Conservation (phyloP, 2,888 invertebrate genomes). For the Drosophila diplacantha region DNA sequence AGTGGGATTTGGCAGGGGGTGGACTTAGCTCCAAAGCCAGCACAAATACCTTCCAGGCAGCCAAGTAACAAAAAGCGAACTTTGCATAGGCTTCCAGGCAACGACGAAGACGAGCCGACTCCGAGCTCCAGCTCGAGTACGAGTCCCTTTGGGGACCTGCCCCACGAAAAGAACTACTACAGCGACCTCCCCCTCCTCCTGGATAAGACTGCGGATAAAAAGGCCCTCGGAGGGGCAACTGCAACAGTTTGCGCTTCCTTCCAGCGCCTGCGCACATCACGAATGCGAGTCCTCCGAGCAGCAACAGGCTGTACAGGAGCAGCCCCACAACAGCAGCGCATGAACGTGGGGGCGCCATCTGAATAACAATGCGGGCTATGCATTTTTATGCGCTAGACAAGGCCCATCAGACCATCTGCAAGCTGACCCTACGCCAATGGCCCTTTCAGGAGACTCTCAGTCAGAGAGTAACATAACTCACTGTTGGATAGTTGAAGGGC, state of each 20-base stretch:
- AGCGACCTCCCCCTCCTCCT: slow-evolving; percentile 27
- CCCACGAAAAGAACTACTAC: slow-evolving; percentile 55
- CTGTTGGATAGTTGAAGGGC: slow-evolving; percentile 1
- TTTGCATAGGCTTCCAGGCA: slow-evolving; percentile 54
- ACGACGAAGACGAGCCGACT: slow-evolving; percentile 23
- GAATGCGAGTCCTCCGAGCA: slow-evolving; percentile 18
- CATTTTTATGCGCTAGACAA: slow-evolving; percentile 56
- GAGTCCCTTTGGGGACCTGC: slow-evolving; percentile 55
- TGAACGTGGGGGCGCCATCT: slow-evolving; percentile 32
- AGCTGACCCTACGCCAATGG: slow-evolving; percentile 39
- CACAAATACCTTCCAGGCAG: slow-evolving; percentile 53
- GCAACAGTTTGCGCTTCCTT: slow-evolving; percentile 61
- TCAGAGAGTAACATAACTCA: slow-evolving; percentile 2
- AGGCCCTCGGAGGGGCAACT: slow-evolving; percentile 59
- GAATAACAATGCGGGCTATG: slow-evolving; percentile 55
- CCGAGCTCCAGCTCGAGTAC: slow-evolving; percentile 15
- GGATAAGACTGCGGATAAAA: slow-evolving; percentile 65
- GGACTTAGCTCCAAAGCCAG: slow-evolving; percentile 27
- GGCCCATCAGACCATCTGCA: slow-evolving; percentile 44
- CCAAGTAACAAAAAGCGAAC: slow-evolving; percentile 49
- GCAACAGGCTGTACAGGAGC: slow-evolving; percentile 62
- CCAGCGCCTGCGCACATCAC: slow-evolving; percentile 61
- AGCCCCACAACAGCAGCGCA: slow-evolving; percentile 20
- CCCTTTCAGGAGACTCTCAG: slow-evolving; percentile 6
- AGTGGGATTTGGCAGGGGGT: slow-evolving; percentile 19